A percentile compares a stretch with the other conserved stretches of the same genome.
Evolutionary conservation across 2,797 vertebrate species (phyloP).

Genomic region (Hylomyscus alleni): DNA sequence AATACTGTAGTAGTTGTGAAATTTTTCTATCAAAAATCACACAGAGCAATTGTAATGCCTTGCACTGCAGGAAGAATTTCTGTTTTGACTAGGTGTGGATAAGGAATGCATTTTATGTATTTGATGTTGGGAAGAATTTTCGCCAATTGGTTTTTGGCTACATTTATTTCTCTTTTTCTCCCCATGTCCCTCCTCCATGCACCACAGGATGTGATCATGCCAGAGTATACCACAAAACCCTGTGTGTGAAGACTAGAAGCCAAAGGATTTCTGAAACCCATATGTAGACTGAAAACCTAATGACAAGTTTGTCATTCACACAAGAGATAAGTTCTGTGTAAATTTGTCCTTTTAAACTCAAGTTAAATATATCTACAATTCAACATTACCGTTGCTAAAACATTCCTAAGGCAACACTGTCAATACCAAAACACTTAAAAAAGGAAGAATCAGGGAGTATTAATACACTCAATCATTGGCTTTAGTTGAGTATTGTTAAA

Average conservation of each 20-base stretch:
- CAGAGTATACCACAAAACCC: background rate
- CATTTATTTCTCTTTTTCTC: background rate
- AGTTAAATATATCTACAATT: conserved; percentile 42
- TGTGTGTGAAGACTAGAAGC: background rate
- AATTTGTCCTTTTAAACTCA: conserved; percentile 26
- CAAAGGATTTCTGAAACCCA: background rate
- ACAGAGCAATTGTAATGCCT: background rate
- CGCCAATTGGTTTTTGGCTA: background rate
- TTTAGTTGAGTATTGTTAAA: conserved; percentile 39
- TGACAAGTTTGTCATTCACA: conserved; percentile 9
- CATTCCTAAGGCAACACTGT: background rate
- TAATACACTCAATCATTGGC: background rate
- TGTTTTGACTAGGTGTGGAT: conserved; percentile 55
- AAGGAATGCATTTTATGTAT: conserved; percentile 43
- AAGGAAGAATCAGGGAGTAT: background rate
- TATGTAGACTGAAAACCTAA: background rate
- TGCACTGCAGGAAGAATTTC: conserved; percentile 10
- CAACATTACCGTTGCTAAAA: background rate
- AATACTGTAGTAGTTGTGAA: background rate
- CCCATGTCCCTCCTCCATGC: background rate
- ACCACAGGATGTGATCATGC: background rate
- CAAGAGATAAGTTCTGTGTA: conserved; percentile 7
- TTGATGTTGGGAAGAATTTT: background rate
- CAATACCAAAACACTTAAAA: background rate
- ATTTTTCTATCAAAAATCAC: conserved; percentile 3